Base-by-base conservation (phyloP, 2,797 vertebrate genomes). In the Bovichtus variegatus region DNA sequence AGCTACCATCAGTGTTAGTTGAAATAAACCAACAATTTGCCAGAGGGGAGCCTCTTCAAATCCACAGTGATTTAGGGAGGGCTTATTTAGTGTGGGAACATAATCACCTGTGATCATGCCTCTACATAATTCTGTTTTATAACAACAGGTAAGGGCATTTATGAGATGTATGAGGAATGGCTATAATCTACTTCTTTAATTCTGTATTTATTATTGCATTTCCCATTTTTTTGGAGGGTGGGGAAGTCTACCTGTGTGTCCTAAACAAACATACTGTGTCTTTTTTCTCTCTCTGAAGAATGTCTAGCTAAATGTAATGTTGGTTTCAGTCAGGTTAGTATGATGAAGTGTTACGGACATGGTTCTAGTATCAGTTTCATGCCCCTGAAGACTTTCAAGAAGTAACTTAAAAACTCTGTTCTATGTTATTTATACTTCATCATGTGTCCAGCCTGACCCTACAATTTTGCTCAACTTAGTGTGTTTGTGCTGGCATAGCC, bases 401-500 rank as follows among this genome's bases (percentile, higher is more conserved):
- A 44, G 6, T 16, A 19, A 41, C 66, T 64, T 55, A 21, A 6
- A 68, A 60, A 18, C 25, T 57, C 13, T 51, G 31, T 7, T 23
- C 67, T 44, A 23, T 61, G 23, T 70, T 74, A 64, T 81, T 76
- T 74, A 46, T 71, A 50, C 53, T 71, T 43, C 63, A 54, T 64
- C n/a, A 1, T 61, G 44, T 76, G 62, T 80, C 55, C 34, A 60
- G 13, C 29, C 47, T 78, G 66, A 72, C 40, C 47, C 54, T 29
- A 29, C 21, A 46, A 2, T 63, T 81, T 88, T 85, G 54, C 77
- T 76, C 51, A 77, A 85, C 50, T 58, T 43, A 69, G 44, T 88
- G 51, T 88, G 58, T 85, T 81, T 86, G 61, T 49, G 9, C 85
- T 84, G 46, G 70, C 38, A 23, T 84, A 46, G 70, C 38, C n/a